Evolutionary conservation across 1,140 invertebrate genomes (phyloP), one percentile per base, ranked within the genome.

Genomic region (Solenopsis invicta): DNA sequence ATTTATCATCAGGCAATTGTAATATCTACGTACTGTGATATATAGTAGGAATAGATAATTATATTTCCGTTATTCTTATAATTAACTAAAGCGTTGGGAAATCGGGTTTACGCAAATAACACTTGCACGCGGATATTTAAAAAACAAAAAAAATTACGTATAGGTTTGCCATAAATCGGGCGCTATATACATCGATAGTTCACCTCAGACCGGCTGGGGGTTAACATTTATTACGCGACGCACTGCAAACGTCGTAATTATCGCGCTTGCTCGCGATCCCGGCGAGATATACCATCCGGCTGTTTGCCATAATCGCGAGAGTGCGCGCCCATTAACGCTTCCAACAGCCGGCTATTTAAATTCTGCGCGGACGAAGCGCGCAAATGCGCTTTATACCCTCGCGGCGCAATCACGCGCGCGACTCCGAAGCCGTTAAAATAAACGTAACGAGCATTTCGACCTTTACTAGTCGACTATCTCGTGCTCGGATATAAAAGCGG

Each of bases 381-480:
- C 69, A 74, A 84, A 84, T 74, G 80, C 80, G 69, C 80, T 84
- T 85, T 85, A 85, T 85, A 66, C 45, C 45, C 74, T 67, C 59
- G 45, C 59, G 45, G 34, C 5, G 76, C 64, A 78, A 81, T 67
- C 64, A 69, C 62, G 64, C 74, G 75, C 41, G 64, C 76, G 76
- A 86, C 52, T 78, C 72, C 8, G 69, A n/a, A 29, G 84, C 45
- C 54, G 77, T 89, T 88, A 82, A 74, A 61, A 82, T 45, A 54
- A 86, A 64, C 66, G 54, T 89, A 88, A 89, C 88, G 67, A 86
- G 74, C 18, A 64, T 41, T 52, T 52, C 59, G 48, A 71, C 18
- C 54, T 76, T 88, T 86, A 74, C 24, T 81, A 78, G 62, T 24
- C 45, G 59, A 12, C 52, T 85, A 18, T 71, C 34, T 81, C 13